A percentile compares a stretch with the other conserved stretches of the same genome.
These are phyloP conservation scores for Podargus strigoides DNA, from an alignment of 2,797 vertebrate genomes.

Conservation along the genomic window DNA sequence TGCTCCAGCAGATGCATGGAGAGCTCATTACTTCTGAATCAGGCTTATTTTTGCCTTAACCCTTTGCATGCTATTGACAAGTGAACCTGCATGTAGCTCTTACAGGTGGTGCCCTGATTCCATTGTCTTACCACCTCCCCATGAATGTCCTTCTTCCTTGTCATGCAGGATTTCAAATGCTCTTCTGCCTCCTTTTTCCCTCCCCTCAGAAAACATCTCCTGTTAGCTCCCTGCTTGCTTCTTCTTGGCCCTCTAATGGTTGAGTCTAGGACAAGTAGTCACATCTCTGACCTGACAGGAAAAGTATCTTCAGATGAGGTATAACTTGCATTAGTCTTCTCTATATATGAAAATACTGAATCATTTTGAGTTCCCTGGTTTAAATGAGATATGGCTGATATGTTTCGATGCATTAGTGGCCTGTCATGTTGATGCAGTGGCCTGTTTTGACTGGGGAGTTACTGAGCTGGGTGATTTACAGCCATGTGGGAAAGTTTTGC, in stretches of 20 bases:
- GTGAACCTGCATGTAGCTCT: background rate
- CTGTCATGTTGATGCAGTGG: background rate
- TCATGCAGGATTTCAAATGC: background rate
- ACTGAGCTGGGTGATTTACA: background rate
- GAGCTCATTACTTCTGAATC: slow-evolving; percentile 17
- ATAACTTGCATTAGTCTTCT: background rate
- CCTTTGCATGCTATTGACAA: background rate
- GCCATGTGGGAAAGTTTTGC: background rate
- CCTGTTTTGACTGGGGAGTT: background rate
- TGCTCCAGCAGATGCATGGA: slow-evolving; percentile 17
- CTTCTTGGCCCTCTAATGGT: background rate
- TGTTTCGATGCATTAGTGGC: background rate
- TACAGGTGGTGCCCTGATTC: background rate
- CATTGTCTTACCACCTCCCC: background rate
- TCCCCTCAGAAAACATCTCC: accelerated
- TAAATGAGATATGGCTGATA: background rate
- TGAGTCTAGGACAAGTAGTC: background rate
- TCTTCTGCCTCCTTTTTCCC: background rate
- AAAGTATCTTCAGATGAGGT: background rate
- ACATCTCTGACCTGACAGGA: background rate
- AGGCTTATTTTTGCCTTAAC: background rate
- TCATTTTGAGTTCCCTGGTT: background rate
- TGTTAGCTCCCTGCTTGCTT: background rate
- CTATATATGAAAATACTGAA: background rate
- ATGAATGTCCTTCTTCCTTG: background rate